Evolutionary conservation across 2,888 invertebrate genomes (phyloP).

Genomic region (Hirtodrosophila trivittata): DNA sequence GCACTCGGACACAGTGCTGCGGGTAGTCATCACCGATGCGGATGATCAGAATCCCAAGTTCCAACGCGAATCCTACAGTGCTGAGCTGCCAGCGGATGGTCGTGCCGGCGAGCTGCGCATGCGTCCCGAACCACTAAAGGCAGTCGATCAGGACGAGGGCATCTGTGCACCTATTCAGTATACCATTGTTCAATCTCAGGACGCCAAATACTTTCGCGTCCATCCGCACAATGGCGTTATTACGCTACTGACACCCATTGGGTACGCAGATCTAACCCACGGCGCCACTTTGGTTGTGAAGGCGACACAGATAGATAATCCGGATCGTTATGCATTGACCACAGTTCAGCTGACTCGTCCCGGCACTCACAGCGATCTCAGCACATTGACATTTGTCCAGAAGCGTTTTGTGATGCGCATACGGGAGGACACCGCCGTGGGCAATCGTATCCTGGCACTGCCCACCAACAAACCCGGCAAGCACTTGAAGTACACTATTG

Average conservation of each 20-base stretch:
- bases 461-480: conserved; percentile 88
- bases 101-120: conserved; percentile 86
- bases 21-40: conserved; percentile 92
- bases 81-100: conserved; percentile 87
- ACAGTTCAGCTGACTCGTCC: conserved; percentile 88
- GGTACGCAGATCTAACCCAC: conserved; percentile 85
- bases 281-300: conserved; percentile 92
- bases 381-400: conserved; percentile 87
- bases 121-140: conserved; percentile 89
- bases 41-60: conserved; percentile 96
- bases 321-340: conserved; percentile 93
- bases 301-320: conserved; percentile 93
- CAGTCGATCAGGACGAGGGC: conserved; percentile 89
- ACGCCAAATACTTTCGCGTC: conserved; percentile 83
- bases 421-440: conserved; percentile 90
- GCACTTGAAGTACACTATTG: conserved; percentile 90
- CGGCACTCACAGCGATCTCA: conserved; percentile 85
- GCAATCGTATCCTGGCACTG: conserved; percentile 89
- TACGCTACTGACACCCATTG: conserved; percentile 81
- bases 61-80: conserved; percentile 89
- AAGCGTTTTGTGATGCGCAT: conserved; percentile 89
- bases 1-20: conserved; percentile 89
- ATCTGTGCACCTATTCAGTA: conserved; percentile 83
- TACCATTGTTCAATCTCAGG: conserved; percentile 83
- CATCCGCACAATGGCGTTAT: conserved; percentile 82